Evolutionary conservation across 2,888 invertebrate species (phyloP).

Genomic region (Leptogaster cylindrica): DNA sequence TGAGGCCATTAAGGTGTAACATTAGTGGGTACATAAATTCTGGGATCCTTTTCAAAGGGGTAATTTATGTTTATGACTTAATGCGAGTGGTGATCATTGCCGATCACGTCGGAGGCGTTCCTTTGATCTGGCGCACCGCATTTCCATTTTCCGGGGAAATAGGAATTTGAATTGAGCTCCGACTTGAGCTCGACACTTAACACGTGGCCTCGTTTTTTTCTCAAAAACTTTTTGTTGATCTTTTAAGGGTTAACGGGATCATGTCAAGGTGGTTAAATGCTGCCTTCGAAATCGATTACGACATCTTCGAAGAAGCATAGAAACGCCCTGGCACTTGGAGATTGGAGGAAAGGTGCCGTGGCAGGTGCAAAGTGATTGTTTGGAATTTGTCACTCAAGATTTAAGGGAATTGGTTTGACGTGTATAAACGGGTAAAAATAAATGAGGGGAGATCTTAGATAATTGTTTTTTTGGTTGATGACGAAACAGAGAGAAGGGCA

Average conservation of each 20-base stretch:
- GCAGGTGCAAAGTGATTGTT: constrained; percentile 40
- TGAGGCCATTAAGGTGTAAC: constrained; percentile 44
- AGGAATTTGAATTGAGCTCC: constrained; percentile 6
- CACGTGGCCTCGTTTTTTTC: too few relatives aligned
- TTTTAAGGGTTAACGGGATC: constrained; percentile 28
- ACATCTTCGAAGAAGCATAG: constrained; percentile 35
- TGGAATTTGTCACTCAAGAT: constrained; percentile 44
- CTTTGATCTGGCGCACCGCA: constrained; percentile 10
- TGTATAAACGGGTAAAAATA: background rate
- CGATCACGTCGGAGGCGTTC: constrained; percentile 5
- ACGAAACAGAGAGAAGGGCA: too few relatives aligned
- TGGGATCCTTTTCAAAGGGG: constrained; percentile 25
- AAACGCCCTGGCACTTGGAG: background rate
- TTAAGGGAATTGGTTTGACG: background rate
- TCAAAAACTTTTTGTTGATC: constrained; percentile 31
- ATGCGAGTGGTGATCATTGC: constrained; percentile 12
- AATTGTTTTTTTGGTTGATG: too few relatives aligned
- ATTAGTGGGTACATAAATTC: constrained; percentile 44
- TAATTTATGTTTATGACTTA: constrained; percentile 34
- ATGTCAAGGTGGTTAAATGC: constrained; percentile 43
- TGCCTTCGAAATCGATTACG: constrained; percentile 46
- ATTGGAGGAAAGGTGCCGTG: constrained; percentile 11
- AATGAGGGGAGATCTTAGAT: too few relatives aligned
- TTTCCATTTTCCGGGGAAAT: constrained; percentile 3
- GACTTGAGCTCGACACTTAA: background rate